Conservation (phyloP, 2,888 invertebrate species). For the Latrodectus hesperus region DNA sequence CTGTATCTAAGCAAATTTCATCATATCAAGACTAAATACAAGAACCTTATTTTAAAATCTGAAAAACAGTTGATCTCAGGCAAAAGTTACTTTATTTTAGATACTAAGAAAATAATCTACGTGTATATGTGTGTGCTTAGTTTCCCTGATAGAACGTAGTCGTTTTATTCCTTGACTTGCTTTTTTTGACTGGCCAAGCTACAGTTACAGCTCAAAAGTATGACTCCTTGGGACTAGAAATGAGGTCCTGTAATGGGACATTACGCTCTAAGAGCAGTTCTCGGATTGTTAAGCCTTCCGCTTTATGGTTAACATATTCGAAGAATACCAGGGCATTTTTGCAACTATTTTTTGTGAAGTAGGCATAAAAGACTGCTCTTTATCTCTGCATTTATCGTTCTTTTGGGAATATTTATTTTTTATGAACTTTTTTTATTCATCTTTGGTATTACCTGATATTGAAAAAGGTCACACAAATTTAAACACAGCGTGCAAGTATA, state of each 20-base stretch:
- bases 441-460: too few relatives aligned
- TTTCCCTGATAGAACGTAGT: too few relatives aligned
- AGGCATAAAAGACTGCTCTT: not conserved
- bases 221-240: conserved; percentile 27
- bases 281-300: conserved; percentile 20
- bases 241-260: conserved; percentile 48
- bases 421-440: too few relatives aligned
- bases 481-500: too few relatives aligned
- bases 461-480: too few relatives aligned
- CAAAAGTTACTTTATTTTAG: too few relatives aligned
- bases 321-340: conserved; percentile 33
- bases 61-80: too few relatives aligned
- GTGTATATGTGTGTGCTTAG: too few relatives aligned
- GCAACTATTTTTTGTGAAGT: not conserved
- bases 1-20: too few relatives aligned
- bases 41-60: too few relatives aligned
- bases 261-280: conserved; percentile 23
- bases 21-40: too few relatives aligned
- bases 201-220: conserved; percentile 47
- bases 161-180: not conserved
- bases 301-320: conserved; percentile 40
- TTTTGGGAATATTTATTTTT: not conserved
- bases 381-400: not conserved
- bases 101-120: too few relatives aligned
- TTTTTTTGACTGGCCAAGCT: conserved; percentile 35